These are phyloP conservation scores for Hypotaenidia okinawae DNA, from an alignment of 2,797 vertebrate genomes.

Conservation along the genomic window DNA sequence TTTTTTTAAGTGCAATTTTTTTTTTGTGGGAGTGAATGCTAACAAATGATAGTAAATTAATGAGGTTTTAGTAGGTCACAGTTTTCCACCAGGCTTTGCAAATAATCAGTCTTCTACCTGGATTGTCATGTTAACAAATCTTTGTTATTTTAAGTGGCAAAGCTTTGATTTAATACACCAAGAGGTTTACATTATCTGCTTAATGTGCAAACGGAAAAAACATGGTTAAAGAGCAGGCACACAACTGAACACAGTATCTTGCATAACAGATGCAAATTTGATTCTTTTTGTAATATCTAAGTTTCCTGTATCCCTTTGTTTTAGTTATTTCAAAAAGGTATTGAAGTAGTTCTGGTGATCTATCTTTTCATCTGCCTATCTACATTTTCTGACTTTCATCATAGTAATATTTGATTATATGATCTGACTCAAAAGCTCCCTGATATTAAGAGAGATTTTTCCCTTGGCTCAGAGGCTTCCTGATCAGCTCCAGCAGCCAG, in stretches of 20 bases:
- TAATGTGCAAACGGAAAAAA: background rate
- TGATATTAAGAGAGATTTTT: background rate
- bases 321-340: background rate
- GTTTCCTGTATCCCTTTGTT: background rate
- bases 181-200: background rate
- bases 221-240: background rate
- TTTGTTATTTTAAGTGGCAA: background rate
- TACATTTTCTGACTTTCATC: background rate
- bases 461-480: background rate
- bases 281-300: background rate
- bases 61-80: background rate
- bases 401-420: background rate
- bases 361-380: background rate
- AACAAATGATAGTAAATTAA: background rate
- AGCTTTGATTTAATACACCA: background rate
- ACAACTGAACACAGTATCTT: background rate
- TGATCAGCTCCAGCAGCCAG: background rate
- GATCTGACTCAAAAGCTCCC: background rate
- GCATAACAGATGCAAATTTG: background rate
- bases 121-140: background rate
- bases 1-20: fast-evolving
- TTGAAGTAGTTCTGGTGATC: background rate
- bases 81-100: background rate
- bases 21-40: background rate
- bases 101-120: background rate